These are phyloP conservation scores for Enchytraeus crypticus DNA, from an alignment of 2,888 invertebrate genomes.

Conservation along the genomic window DNA sequence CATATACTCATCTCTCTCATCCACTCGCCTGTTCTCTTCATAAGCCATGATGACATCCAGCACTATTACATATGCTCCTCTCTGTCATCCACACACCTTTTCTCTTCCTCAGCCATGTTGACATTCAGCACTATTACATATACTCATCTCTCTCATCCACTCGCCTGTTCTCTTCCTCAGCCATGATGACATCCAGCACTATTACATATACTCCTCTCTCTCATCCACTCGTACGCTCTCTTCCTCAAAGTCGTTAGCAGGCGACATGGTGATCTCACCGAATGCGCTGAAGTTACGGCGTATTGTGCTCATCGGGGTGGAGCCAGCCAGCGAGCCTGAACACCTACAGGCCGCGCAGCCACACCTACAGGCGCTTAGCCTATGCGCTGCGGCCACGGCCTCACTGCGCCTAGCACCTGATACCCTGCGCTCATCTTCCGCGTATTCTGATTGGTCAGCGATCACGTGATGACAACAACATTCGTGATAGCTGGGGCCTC, in stretches of 20 bases:
- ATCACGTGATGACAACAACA: not conserved
- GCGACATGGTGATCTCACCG: constrained; percentile 27
- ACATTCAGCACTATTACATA: too few species aligned
- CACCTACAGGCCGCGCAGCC: not conserved
- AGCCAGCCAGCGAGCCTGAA: not conserved
- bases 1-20: too few species aligned
- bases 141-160: too few species aligned
- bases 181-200: too few species aligned
- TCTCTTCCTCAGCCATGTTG: too few species aligned
- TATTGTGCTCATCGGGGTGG: constrained; percentile 16
- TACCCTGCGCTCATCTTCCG: not conserved
- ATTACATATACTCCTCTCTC: constrained; percentile 16
- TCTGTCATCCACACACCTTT: too few species aligned
- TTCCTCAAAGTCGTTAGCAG: constrained; percentile 24
- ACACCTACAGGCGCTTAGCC: not conserved
- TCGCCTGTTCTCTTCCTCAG: too few species aligned
- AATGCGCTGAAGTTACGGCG: constrained; percentile 23
- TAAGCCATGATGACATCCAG: too few species aligned
- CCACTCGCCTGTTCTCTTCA: too few species aligned
- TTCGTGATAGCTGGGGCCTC: not conserved
- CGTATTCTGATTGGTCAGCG: not conserved
- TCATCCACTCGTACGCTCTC: constrained; percentile 19
- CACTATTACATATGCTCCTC: too few species aligned
- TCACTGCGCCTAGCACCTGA: not conserved
- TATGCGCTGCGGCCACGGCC: not conserved